phyloP scores from a whole-genome alignment of 2,797 vertebrate species.

The Meda fulgida region DNA sequence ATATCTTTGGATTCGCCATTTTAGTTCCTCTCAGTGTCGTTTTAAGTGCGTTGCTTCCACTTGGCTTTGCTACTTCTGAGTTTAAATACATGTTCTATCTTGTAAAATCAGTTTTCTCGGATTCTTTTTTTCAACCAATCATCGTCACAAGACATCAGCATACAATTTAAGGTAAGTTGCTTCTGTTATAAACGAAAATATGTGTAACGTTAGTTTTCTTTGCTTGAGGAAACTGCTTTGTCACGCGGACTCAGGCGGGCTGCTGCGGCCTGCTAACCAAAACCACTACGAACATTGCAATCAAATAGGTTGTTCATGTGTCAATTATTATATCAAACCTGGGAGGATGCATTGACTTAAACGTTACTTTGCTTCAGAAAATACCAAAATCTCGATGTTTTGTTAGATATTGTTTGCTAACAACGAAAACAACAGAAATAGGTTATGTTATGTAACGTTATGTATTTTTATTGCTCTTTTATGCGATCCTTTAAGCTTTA shows the following conservation, averaged over 20 bases:
- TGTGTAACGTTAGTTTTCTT: neutral
- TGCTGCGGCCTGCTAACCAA: neutral
- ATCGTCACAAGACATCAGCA: too few species aligned
- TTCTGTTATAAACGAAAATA: neutral
- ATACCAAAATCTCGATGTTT: neutral
- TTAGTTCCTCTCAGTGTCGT: slow-evolving; percentile 9
- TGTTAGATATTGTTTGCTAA: neutral
- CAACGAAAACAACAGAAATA: neutral
- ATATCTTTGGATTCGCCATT: slow-evolving; percentile 5
- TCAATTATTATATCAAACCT: too few species aligned
- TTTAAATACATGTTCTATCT: neutral
- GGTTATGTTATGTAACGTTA: neutral
- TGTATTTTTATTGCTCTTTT: neutral
- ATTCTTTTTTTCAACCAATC: neutral
- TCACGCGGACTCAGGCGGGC: slow-evolving; percentile 6
- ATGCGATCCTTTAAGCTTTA: neutral
- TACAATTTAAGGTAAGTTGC: slow-evolving; percentile 3
- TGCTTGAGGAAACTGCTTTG: neutral
- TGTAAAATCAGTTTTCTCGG: neutral
- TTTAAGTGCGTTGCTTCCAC: neutral
- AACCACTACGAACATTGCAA: neutral
- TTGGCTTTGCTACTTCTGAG: neutral
- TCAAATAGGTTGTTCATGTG: neutral
- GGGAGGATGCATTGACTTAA: neutral
- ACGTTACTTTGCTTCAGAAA: neutral